These are phyloP conservation scores for Lophura nycthemera DNA, from an alignment of 2,113 vertebrate species.

Conservation along the genomic window DNA sequence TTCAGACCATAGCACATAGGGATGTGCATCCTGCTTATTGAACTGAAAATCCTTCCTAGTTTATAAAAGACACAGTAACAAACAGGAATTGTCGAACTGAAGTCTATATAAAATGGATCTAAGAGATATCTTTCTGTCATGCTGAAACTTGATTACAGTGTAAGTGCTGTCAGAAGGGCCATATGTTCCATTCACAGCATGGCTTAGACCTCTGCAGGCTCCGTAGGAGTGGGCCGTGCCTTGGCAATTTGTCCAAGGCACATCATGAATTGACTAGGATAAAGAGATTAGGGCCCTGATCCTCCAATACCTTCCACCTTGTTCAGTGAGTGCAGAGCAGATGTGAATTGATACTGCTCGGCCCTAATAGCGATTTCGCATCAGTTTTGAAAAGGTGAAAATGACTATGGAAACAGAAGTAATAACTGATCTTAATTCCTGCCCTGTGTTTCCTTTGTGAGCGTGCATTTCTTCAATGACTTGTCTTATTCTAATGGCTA, in stretches of 20 bases:
- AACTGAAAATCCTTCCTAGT: conserved; percentile 6
- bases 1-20: background rate
- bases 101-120: conserved; percentile 38
- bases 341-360: conserved; percentile 3
- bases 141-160: conserved; percentile 43
- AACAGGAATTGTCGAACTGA: background rate
- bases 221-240: background rate
- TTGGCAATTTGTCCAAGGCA: conserved; percentile 41
- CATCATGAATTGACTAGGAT: conserved; percentile 46
- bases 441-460: background rate
- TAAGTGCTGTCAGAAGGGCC: conserved; percentile 52
- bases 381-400: conserved; percentile 16
- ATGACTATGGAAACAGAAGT: background rate
- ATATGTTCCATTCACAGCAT: conserved; percentile 31
- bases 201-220: conserved; percentile 16
- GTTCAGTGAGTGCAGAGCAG: background rate
- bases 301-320: background rate
- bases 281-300: conserved; percentile 56
- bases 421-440: conserved; percentile 22
- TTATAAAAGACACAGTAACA: conserved; percentile 37
- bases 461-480: background rate
- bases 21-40: background rate
- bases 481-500: background rate
- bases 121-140: conserved; percentile 37
- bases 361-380: background rate